phyloP scores from a whole-genome alignment of 2,797 vertebrate species.

The Pseudochaenichthys georgianus region DNA sequence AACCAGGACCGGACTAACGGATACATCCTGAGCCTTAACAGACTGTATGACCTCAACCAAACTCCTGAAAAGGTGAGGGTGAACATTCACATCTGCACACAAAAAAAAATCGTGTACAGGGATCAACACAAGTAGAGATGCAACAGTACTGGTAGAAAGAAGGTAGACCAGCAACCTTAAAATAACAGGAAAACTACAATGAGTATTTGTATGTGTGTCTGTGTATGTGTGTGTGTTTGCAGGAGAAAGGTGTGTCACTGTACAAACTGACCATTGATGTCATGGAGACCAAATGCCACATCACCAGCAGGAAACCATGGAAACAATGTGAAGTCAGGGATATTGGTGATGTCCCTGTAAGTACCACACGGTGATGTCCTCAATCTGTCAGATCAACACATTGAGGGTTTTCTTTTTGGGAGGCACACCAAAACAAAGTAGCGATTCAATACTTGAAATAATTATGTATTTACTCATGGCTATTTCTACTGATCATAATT shows the following conservation, averaged over 20 bases:
- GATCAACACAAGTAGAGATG: background rate
- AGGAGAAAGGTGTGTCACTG: slow-evolving; percentile 51
- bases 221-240: slow-evolving; percentile 15
- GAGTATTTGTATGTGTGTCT: background rate
- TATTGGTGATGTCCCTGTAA: slow-evolving; percentile 65
- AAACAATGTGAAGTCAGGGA: slow-evolving; percentile 72
- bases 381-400: background rate
- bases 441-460: too few relatives aligned
- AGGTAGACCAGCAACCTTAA: rapidly evolving
- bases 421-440: too few relatives aligned
- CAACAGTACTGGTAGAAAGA: background rate
- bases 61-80: slow-evolving; percentile 46
- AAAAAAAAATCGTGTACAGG: background rate
- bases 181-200: background rate
- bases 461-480: too few relatives aligned
- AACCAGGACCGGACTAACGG: slow-evolving; percentile 65
- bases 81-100: background rate
- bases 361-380: slow-evolving; percentile 19
- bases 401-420: background rate
- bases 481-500: too few relatives aligned
- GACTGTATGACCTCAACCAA: slow-evolving; percentile 68
- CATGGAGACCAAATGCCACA: slow-evolving; percentile 79
- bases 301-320: slow-evolving; percentile 77
- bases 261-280: slow-evolving; percentile 78
- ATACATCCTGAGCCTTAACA: slow-evolving; percentile 72